These are phyloP conservation scores for Lepidurus packardi DNA, from an alignment of 1,140 invertebrate genomes.

Conservation along the genomic window DNA sequence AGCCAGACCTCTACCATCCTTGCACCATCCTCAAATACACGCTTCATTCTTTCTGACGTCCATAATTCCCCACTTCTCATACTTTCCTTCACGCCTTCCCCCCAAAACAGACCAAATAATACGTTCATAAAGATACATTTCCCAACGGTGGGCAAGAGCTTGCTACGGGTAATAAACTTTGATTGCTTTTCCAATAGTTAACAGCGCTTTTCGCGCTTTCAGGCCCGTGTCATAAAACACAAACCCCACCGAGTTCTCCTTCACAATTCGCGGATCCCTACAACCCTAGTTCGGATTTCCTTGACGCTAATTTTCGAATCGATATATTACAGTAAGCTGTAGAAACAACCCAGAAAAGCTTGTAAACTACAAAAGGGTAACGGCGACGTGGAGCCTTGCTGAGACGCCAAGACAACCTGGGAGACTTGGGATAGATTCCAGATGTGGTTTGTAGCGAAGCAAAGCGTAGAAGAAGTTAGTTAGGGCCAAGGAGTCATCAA, in stretches of 20 bases:
- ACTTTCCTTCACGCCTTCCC: neutral
- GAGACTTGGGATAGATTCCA: neutral
- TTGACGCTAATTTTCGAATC: no score
- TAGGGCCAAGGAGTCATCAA: neutral
- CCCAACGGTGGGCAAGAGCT: neutral
- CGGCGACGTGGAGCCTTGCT: neutral
- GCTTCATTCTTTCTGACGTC: neutral
- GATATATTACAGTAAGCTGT: no score
- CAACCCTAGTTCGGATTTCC: no score
- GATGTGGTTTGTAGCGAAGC: neutral
- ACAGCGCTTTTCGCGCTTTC: neutral
- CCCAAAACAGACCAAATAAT: neutral
- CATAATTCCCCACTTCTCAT: neutral
- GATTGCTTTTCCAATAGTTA: slow-evolving; percentile 10
- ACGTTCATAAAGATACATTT: neutral
- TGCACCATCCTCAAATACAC: neutral
- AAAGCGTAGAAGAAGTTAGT: neutral
- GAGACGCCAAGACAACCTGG: neutral
- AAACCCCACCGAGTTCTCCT: neutral
- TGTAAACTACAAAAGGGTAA: neutral
- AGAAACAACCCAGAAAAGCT: no score
- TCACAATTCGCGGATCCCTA: neutral
- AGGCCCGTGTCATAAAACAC: neutral
- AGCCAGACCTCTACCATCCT: neutral
- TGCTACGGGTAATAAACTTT: neutral